Base-by-base conservation (phyloP, 2,797 vertebrate genomes). In the Hemitrygon akajei region DNA sequence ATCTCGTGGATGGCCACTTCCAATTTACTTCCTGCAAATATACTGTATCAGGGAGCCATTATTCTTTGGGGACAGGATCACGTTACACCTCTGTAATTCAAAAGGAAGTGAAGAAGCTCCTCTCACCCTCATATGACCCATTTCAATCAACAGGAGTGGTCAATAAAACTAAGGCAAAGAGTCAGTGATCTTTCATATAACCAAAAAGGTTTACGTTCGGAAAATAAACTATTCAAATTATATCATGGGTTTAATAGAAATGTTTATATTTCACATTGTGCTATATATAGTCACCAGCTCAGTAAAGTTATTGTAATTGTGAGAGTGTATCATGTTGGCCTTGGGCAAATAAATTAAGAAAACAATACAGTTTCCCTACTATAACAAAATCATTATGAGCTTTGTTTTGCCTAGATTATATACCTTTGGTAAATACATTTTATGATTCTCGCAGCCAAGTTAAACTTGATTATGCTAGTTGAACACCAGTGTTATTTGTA, bases 321-420 rank as follows among this genome's bases (percentile, higher is more conserved):
- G 58, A 7, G 34, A 66, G 7, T 66, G 30, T 66, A 66, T 66
- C 58, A n/a, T 34, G 84, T 63, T 66, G n/a, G 84, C 18, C 18
- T 14, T 87, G n/a, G 69, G 86, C 86, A 89, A 89, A 89, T n/a
- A 37, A 86, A 60, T 60, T 86, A 60, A 22, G 63, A 69, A 89
- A 37, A 60, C 18, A 66, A 69, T 11, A 34, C n/a, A 63, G 18
- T 18, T 37, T 69, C 60, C n/a, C 66, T 69, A 16, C 37, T 66
- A 22, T 9, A 37, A 69, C 56, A 87, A 87, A 63, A 87, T 0
- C 63, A 60, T 16, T 10, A 20, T 89, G 16, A 89, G 63, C 86
- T 86, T 30, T 60, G 47, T 30, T 86, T 60, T 86, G 56, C 82
- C 16, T 27, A 1, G 56, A 3, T 84, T 86, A 12, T 86, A 56